Conservation (phyloP, 2,888 invertebrate genomes). For the Eupithecia subumbrata region DNA sequence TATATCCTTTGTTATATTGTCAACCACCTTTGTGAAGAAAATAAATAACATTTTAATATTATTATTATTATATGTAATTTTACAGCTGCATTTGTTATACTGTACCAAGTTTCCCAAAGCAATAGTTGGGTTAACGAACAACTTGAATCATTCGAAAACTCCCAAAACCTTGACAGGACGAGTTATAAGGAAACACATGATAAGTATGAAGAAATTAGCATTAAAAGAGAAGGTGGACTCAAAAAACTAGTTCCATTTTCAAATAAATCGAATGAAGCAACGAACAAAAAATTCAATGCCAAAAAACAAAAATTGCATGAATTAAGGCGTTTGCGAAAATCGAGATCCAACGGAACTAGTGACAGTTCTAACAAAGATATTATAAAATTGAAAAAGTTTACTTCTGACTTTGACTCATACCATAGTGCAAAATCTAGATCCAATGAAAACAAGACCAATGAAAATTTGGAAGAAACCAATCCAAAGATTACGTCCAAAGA, state of each 20-base stretch:
- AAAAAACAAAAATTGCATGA: slow-evolving; percentile 12
- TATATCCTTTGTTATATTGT: too few relatives aligned
- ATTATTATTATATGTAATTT: background rate
- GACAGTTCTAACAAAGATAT: background rate
- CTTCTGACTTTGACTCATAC: background rate
- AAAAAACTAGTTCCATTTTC: background rate
- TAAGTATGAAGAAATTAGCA: background rate
- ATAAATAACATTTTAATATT: too few relatives aligned
- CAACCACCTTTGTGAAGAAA: too few relatives aligned
- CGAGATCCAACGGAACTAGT: background rate
- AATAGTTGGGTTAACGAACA: background rate
- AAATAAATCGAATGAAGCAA: background rate
- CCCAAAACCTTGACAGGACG: background rate
- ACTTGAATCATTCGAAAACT: background rate
- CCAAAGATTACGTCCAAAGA: background rate
- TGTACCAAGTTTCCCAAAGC: slow-evolving; percentile 8
- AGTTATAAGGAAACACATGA: background rate
- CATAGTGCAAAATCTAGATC: background rate
- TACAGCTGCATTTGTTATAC: slow-evolving; percentile 1
- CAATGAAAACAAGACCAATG: background rate
- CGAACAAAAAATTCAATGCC: background rate
- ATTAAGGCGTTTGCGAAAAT: background rate
- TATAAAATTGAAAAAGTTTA: background rate
- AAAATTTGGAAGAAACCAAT: background rate
- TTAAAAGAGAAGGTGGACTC: background rate